phyloP scores from a whole-genome alignment of 2,113 vertebrate genomes.

The Picathartes gymnocephalus region DNA sequence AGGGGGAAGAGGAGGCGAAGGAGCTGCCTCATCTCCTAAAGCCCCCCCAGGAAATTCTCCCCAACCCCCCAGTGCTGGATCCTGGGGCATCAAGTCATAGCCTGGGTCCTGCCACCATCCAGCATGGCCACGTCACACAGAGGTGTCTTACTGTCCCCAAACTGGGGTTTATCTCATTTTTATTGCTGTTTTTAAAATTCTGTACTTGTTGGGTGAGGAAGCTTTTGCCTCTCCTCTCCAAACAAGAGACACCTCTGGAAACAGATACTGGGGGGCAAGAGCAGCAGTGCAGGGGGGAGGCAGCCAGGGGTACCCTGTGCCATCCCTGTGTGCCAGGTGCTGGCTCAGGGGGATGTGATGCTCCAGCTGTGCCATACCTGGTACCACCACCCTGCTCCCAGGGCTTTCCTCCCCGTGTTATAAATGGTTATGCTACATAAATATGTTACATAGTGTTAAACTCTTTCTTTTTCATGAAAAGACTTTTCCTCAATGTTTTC shows the following conservation, averaged over 20 bases:
- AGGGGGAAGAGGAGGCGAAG: background rate
- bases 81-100: background rate
- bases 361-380: background rate
- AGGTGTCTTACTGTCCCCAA: fast-evolving
- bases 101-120: fast-evolving
- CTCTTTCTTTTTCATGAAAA: background rate
- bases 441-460: background rate
- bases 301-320: background rate
- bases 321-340: background rate
- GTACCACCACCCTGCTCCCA: fast-evolving
- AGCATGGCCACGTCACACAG: fast-evolving
- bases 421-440: background rate
- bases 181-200: background rate
- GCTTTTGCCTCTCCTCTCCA: background rate
- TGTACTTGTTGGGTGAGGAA: background rate
- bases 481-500: background rate
- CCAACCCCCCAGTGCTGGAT: fast-evolving
- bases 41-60: fast-evolving
- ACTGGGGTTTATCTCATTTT: background rate
- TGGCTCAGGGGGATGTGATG: fast-evolving
- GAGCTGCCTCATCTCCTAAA: background rate
- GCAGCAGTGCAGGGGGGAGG: background rate
- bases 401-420: background rate
- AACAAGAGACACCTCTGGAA: background rate
- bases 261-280: fast-evolving